Base-by-base conservation (phyloP, 2,797 vertebrate species). In the Sternarchorhynchus goeldii region DNA sequence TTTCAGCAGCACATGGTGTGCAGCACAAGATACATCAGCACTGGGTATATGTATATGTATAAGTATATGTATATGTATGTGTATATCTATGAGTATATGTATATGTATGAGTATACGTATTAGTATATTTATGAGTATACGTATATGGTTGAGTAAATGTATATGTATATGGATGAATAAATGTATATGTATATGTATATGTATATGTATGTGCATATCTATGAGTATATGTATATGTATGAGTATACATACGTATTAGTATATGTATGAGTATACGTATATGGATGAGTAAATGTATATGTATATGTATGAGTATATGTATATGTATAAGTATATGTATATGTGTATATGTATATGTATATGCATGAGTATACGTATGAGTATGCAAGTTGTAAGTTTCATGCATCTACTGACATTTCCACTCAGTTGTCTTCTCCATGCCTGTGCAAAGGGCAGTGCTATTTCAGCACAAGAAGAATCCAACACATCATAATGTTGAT, bases 401-500 rank as follows among this genome's bases (percentile, higher is more conserved):
- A 59, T 57, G 58, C 25, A 39, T 25, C 39, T 55, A 62, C 69
- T 81, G 62, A 75, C 20, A 63, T 63, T 73, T 56, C 62, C 62
- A 72, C 25, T 25, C 25, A 1, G 10, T 55, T 53, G 16, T 53
- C 12, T n/a, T 45, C 12, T 68, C 1, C 25, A 50, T 21, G 21
- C 41, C 63, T 45, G 71, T 77, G 75, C 62, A 60, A 76, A 59
- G 56, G 34, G 63, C 21, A 73, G 64, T 56, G 53, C 65, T 29
- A 73, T 72, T 78, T 70, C 45, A 65, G 68, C 57, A 79, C 67
- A 53, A n/a, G 16, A 21, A 21, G 34, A 60, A 79, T 12, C 12
- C 21, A 21, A 16, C 10, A 74, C 67, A 62, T 64, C 58, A 57
- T 53, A 25, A 45, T n/a, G 58, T 53, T 59, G 39, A 39, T 7